Evolutionary conservation across 2,888 invertebrate genomes (phyloP), one percentile per base, ranked within the genome.

Genomic region (Scaptomyza parva): DNA sequence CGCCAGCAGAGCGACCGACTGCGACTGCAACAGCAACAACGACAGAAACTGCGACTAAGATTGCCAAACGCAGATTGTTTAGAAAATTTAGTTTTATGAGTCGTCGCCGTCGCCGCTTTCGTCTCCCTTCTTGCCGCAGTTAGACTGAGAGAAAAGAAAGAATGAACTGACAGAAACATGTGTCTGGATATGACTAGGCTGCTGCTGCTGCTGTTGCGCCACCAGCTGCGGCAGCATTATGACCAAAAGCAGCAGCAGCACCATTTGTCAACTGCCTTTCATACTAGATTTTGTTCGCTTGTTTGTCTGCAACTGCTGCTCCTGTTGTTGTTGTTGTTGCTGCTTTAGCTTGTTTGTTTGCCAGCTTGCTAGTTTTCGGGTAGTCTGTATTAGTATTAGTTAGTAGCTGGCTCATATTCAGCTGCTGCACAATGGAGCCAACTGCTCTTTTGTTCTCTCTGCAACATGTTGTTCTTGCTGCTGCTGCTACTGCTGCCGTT

Each of bases 1-100:
- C 70, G 70, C 18, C 45, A 52, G 50, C 66, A 24, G 43, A 41
- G 40, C 3, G 28, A n/a, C n/a, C n/a, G n/a, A n/a, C 22, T 3
- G 22, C 22, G 22, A 22, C n/a, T n/a, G 22, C 22, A 22, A 5
- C 22, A 22, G n/a, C n/a, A 22, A 14, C 35, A 2, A 14, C 14
- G 35, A 35, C 65, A 24, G 53, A 39, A 11, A 45, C 59, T 24
- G 47, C 30, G 47, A 47, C 77, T 57, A 78, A 83, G 82, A 83
- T 83, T 86, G 82, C 82, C 82, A 83, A 84, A 80, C 86, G 82
- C 86, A 83, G 82, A 83, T 86, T 83, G 82, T 83, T 83, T 83
- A 86, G 84, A 83, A 83, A 86, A 83, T 83, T 80, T 86, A 80
- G 82, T 80, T 86, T 80, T 83, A 86, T 86, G 78, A 79, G 85